Evolutionary conservation across 2,113 vertebrate species (phyloP), one percentile per base, ranked within the genome.

Genomic region (Serinus canaria): DNA sequence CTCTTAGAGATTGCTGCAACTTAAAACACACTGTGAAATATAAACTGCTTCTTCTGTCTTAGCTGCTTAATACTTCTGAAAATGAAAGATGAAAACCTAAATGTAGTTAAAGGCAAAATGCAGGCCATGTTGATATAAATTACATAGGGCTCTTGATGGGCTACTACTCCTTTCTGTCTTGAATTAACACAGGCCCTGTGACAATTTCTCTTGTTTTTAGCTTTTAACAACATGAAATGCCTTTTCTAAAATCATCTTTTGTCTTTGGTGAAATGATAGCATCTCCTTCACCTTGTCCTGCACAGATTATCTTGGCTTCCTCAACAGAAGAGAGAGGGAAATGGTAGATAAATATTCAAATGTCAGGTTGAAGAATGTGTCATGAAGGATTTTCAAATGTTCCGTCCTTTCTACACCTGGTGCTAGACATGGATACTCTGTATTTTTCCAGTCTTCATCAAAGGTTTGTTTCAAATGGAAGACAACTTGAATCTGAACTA

Each of bases 401-500:
- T 77, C 7, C 2, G 1, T 86, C 39, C 58, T 88, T 93, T 64
- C 76, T 59, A 37, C 27, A 41, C 6, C 2, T 1, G 37, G 53
- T 33, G 59, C 30, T 52, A 74, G 73, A 43, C 47, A 86, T 5
- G 4, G 39, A 60, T 59, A 70, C 0, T 0, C n/a, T 78, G 33
- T 47, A 27, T 63, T 83, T 80, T 37, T 77, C 56, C 50, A 46
- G 50, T 35, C 63, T 69, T 44, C 52, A 90, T 83, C 47, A 83
- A 78, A 81, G 52, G 15, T 44, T 90, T 88, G 24, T 70, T 90
- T 94, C 67, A 83, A 90, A 47, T 60, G 31, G 49, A 92, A 93
- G 77, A 43, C 12, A 75, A 68, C n/a, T 76, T 72, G 62, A 92
- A 86, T 75, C 49, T 92, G 44, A 90, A 69, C 52, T 81, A 77